These are phyloP conservation scores for Cephalopachus bancanus DNA, from an alignment of 2,797 vertebrate genomes.

Conservation along the genomic window DNA sequence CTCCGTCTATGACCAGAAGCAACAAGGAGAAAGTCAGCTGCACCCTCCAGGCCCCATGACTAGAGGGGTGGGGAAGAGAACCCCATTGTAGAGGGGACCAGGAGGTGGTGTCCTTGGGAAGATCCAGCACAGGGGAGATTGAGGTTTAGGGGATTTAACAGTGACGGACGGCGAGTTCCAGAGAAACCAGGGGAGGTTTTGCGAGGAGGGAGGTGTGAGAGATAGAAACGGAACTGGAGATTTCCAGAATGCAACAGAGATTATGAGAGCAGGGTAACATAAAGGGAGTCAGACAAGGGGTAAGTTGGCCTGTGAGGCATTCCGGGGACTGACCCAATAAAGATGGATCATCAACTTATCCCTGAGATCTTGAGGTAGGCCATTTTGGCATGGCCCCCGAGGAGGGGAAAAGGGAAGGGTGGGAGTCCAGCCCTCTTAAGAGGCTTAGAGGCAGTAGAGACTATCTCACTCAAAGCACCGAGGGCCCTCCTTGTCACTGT, in stretches of 20 bases:
- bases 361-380: not conserved
- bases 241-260: no score
- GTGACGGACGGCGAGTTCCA: not conserved
- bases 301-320: not conserved
- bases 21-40: not conserved
- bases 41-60: not conserved
- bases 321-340: no score
- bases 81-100: no score
- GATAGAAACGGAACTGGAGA: not conserved
- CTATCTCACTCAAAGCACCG: rapidly evolving
- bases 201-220: not conserved
- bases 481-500: not conserved
- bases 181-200: not conserved
- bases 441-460: not conserved
- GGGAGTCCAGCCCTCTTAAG: not conserved
- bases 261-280: no score
- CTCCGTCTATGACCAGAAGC: not conserved
- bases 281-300: not conserved
- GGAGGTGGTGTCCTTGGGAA: not conserved
- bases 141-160: not conserved
- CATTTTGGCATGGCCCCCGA: not conserved
- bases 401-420: no score
- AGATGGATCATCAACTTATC: not conserved
- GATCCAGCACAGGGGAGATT: not conserved
- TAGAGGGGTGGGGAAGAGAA: not conserved